These are phyloP conservation scores for Motacilla tschutschensis DNA, from an alignment of 2,113 vertebrate genomes.

Conservation along the genomic window DNA sequence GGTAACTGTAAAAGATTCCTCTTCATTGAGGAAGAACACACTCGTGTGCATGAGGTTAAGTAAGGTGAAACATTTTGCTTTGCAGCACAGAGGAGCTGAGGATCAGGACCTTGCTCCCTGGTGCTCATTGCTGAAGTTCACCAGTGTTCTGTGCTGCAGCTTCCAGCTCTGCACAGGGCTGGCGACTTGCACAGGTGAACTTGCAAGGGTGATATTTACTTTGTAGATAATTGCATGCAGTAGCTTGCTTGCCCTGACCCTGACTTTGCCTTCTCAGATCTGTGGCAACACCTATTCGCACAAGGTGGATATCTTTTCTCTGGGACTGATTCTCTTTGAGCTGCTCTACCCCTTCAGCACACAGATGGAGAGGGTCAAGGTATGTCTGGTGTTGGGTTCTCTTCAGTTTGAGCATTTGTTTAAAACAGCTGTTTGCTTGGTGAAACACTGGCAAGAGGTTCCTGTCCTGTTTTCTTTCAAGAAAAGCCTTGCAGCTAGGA, in stretches of 20 bases:
- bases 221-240: neutral
- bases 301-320: slow-evolving; percentile 97
- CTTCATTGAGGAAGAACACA: neutral
- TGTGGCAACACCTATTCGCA: slow-evolving; percentile 95
- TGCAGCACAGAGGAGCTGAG: neutral
- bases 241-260: neutral
- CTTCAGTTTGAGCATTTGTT: neutral
- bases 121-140: neutral
- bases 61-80: neutral
- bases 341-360: slow-evolving; percentile 93
- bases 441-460: neutral
- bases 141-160: neutral
- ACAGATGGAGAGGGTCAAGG: slow-evolving; percentile 95
- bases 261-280: slow-evolving; percentile 76
- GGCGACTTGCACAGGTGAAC: neutral
- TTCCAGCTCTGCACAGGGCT: neutral
- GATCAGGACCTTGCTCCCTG: neutral
- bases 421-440: neutral
- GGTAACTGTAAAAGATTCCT: neutral
- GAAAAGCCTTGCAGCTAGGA: neutral
- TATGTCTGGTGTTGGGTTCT: slow-evolving; percentile 60
- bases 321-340: slow-evolving; percentile 97
- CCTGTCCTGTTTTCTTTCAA: neutral
- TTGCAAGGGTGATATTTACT: neutral
- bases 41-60: neutral